phyloP scores from a whole-genome alignment of 37 sponge, comb jelly and placozoan genomes.

The Amphimedon queenslandica region DNA sequence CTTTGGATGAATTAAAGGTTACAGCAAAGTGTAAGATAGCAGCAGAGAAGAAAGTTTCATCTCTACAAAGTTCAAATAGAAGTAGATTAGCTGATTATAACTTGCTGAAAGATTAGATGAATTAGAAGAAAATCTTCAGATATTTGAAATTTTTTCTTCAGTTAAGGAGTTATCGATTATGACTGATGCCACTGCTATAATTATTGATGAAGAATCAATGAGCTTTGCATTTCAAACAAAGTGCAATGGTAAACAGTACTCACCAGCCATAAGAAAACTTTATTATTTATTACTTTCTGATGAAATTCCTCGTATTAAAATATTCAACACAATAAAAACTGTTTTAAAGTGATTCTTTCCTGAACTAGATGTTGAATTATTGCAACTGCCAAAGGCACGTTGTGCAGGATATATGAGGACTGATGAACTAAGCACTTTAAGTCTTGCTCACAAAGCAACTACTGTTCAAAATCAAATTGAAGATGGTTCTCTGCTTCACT shows the following conservation, averaged over 20 bases:
- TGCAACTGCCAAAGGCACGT: constrained; percentile 21
- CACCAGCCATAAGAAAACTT: constrained; percentile 22
- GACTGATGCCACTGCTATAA: background rate
- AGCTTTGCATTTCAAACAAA: constrained; percentile 7
- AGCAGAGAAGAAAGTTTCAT: background rate
- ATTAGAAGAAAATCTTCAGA: background rate
- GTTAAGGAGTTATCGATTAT: background rate
- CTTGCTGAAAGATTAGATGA: background rate
- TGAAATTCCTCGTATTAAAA: constrained; percentile 23
- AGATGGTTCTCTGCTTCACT: background rate
- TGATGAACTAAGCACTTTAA: constrained; percentile 18
- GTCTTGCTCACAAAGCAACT: constrained; percentile 24
- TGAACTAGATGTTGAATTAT: background rate
- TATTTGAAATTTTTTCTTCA: background rate
- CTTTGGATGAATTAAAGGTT: background rate
- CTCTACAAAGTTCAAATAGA: background rate
- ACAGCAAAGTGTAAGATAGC: background rate
- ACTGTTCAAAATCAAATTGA: background rate
- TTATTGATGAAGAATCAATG: background rate
- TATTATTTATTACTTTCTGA: constrained; percentile 27
- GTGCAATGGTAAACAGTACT: constrained; percentile 8
- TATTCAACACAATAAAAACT: constrained; percentile 18
- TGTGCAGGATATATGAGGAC: constrained; percentile 39
- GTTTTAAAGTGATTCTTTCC: constrained; percentile 34
- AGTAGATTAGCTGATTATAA: background rate